A percentile compares a stretch with the other conserved stretches of the same genome.
Evolutionary conservation across 2,888 invertebrate genomes (phyloP).

Genomic region (Hedya salicella): DNA sequence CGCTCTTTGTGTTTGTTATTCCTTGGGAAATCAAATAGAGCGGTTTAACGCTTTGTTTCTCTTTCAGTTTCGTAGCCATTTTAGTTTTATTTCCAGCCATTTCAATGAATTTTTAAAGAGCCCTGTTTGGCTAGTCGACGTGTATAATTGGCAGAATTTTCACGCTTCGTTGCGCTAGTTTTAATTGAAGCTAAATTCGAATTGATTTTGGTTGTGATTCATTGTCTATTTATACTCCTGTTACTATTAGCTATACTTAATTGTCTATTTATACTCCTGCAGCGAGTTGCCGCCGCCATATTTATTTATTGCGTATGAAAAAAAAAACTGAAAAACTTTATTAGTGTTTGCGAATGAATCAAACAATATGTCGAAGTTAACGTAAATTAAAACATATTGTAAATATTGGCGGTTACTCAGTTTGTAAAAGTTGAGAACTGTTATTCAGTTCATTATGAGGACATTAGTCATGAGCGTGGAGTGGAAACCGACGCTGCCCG

Average conservation of each 20-base stretch:
- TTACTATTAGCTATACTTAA: no score
- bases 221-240: background rate
- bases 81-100: background rate
- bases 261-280: background rate
- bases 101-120: background rate
- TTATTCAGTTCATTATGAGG: no score
- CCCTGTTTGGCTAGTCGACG: background rate
- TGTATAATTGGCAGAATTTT: constrained; percentile 6
- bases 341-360: no score
- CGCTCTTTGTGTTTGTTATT: constrained; percentile 15
- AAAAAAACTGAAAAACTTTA: no score
- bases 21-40: constrained; percentile 29
- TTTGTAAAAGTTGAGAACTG: no score
- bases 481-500: no score
- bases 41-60: background rate
- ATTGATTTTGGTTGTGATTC: background rate
- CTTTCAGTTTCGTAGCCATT: background rate
- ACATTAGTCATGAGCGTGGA: no score
- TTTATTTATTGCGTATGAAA: no score
- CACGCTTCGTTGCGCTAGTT: constrained; percentile 1
- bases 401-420: no score
- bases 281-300: no score
- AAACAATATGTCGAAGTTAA: no score
- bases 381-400: no score
- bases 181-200: constrained; percentile 9